These are phyloP conservation scores for Melanaphis sacchari DNA, from an alignment of 1,140 invertebrate genomes.

Conservation along the genomic window DNA sequence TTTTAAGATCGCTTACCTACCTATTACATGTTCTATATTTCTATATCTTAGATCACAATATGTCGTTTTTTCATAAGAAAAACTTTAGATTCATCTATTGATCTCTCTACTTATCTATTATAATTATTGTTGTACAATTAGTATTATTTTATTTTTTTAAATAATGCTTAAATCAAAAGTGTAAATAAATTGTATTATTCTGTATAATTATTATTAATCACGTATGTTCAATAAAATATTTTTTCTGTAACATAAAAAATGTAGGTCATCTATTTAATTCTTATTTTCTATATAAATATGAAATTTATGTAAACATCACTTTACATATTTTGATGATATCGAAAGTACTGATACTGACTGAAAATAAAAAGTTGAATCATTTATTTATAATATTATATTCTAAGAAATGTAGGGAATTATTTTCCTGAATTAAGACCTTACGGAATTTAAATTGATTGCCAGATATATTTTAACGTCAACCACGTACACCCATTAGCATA, in stretches of 20 bases:
- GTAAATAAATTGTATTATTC: too few species aligned
- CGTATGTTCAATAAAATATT: background rate
- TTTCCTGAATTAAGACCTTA: background rate
- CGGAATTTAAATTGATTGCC: background rate
- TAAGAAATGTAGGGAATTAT: background rate
- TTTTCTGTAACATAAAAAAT: background rate
- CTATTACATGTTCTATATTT: background rate
- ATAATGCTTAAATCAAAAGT: background rate
- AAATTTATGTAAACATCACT: background rate
- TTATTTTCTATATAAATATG: background rate
- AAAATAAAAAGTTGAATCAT: background rate
- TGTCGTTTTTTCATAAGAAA: background rate
- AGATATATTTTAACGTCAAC: background rate
- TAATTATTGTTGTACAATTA: background rate
- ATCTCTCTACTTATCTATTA: background rate
- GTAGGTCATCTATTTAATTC: background rate
- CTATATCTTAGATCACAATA: background rate
- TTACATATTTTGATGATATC: background rate
- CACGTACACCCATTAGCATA: background rate
- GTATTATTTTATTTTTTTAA: background rate
- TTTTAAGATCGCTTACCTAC: background rate
- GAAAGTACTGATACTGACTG: too few species aligned
- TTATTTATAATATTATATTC: background rate
- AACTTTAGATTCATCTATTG: background rate
- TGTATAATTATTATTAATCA: background rate